Base-by-base conservation (phyloP, 2,888 invertebrate genomes). In the Lasioglossum pauxillum region DNA sequence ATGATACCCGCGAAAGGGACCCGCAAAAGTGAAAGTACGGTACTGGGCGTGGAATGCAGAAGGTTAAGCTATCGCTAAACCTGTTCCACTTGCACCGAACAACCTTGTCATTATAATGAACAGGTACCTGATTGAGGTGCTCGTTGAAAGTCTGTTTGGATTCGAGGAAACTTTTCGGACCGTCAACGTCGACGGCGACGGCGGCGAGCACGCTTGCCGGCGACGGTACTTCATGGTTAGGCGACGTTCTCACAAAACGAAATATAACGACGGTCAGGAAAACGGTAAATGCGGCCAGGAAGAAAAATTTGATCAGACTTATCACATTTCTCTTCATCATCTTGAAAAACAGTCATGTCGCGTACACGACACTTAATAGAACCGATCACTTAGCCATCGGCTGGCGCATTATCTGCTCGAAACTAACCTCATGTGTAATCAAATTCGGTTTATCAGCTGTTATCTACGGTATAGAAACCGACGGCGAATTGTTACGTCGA, bases 291-390 rank as follows among this genome's bases (percentile, higher is more conserved):
- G 89, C 89, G 78, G 94, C 95, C 46, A 95, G 90, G 49, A 91
- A 88, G 78, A 92, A 86, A 83, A 95, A 95, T 89, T 95, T 95
- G 77, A 94, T 90, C 90, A 95, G 90, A 89, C 95, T 95, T 87
- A 95, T 92, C 80, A 94, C 92, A 93, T 95, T 95, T 77, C 95
- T 94, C 91, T 92, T 95, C 95, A 95, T 95, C 90, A 91, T 94
- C 83, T 87, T 91, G 90, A 84, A 80, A 78, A 80, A 78, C 74
- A 71, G 71, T 75, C 90, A 90, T 90, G 85, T 82, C 90, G 90
- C 67, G 73, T 53, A 67, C 23, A 12, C 75, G 53, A 77, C 53
- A 75, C 38, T 80, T n/a, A 53, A 46, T 14, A 73, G 76, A 79
- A 44, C 14, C 49, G 53, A 53, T 53, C 79, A 46, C 53, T 46